These are phyloP conservation scores for Parauchenoglanis punctatus DNA, from an alignment of 2,797 vertebrate genomes.

Conservation along the genomic window DNA sequence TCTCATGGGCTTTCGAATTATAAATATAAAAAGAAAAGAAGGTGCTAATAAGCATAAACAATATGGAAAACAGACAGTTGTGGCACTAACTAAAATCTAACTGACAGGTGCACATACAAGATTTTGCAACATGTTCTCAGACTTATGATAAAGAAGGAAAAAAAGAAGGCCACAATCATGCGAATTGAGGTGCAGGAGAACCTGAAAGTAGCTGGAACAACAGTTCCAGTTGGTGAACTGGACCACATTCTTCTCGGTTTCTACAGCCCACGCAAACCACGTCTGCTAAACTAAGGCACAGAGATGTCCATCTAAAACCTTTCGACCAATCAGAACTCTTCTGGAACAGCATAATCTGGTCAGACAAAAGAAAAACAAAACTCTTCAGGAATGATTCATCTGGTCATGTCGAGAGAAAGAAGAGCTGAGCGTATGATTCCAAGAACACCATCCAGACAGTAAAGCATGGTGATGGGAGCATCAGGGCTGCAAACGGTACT, in stretches of 20 bases:
- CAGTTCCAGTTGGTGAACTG: background rate
- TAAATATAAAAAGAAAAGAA: background rate
- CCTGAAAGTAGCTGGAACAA: background rate
- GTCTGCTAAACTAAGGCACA: background rate
- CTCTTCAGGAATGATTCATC: background rate
- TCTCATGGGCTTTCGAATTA: background rate
- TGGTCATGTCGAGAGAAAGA: background rate
- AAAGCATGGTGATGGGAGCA: conserved; percentile 6
- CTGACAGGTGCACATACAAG: too few relatives aligned
- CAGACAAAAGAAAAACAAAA: background rate
- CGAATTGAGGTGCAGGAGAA: background rate
- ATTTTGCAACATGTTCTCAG: too few relatives aligned
- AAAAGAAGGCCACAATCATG: too few relatives aligned
- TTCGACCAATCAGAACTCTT: background rate
- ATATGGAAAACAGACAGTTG: background rate
- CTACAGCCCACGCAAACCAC: background rate
- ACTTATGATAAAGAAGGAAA: too few relatives aligned
- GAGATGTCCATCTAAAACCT: background rate
- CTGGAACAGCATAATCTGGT: background rate
- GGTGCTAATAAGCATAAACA: background rate
- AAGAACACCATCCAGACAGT: background rate
- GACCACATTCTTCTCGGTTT: background rate
- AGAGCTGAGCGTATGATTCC: background rate
- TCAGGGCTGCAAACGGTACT: background rate
- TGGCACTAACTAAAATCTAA: too few relatives aligned